Conservation (phyloP, 2,888 invertebrate species). For the Lampropteryx suffumata region DNA sequence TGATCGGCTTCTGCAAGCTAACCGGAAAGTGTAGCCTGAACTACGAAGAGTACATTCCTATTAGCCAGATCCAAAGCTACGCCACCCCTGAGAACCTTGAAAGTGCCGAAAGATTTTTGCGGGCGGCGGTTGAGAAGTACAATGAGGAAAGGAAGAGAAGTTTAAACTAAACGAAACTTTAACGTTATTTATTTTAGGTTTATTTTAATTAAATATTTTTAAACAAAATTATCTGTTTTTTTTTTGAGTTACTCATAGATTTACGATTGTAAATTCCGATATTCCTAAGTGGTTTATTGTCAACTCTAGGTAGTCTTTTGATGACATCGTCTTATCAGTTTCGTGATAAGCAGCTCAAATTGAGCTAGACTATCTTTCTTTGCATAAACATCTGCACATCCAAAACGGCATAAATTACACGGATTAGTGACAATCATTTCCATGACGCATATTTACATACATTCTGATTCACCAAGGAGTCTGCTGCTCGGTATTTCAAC, state of each 20-base stretch:
- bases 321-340: conserved; percentile 8
- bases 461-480: neutral
- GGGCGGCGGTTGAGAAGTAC: conserved; percentile 79
- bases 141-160: conserved; percentile 34
- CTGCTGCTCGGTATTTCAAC: neutral
- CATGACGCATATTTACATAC: conserved; percentile 2
- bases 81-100: conserved; percentile 79
- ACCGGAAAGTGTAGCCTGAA: conserved; percentile 42
- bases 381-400: neutral
- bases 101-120: conserved; percentile 72
- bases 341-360: neutral
- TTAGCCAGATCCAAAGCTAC: conserved; percentile 60
- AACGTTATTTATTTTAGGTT: conserved; percentile 8
- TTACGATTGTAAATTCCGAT: neutral
- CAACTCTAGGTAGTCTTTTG: neutral
- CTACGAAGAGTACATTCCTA: conserved; percentile 39
- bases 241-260: too few relatives aligned
- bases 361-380: conserved; percentile 1
- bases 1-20: conserved; percentile 49
- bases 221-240: too few relatives aligned
- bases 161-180: neutral
- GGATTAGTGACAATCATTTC: neutral
- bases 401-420: conserved; percentile 7
- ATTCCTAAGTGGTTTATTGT: conserved; percentile 3
- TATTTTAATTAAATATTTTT: neutral